Conservation (phyloP, 1,140 invertebrate genomes). For the Danaus melanippus region DNA sequence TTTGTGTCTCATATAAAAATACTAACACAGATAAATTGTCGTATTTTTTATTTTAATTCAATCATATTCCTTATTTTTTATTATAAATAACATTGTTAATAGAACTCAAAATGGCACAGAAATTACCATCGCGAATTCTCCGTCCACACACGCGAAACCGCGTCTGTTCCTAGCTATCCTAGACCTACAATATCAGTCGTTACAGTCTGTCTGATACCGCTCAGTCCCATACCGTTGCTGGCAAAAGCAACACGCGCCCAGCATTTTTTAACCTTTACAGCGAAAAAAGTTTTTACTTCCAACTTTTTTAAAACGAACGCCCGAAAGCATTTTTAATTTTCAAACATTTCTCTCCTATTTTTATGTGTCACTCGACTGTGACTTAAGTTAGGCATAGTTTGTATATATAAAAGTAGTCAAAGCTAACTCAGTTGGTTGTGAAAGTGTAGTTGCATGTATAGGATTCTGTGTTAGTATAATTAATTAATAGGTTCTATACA, state of each 20-base stretch:
- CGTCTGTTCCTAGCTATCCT: constrained; percentile 40
- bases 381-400: constrained; percentile 17
- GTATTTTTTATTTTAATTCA: too few relatives aligned
- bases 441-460: constrained; percentile 29
- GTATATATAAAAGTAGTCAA: constrained; percentile 7
- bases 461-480: constrained; percentile 20
- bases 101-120: too few relatives aligned
- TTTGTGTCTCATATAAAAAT: too few relatives aligned
- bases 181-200: constrained; percentile 51
- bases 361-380: constrained; percentile 8
- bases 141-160: constrained; percentile 19
- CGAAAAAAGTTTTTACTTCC: constrained; percentile 33
- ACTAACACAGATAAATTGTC: too few relatives aligned
- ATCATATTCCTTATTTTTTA: too few relatives aligned
- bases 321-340: constrained; percentile 5
- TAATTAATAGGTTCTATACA: constrained; percentile 19
- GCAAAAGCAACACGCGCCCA: constrained; percentile 44
- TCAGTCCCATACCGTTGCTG: constrained; percentile 53
- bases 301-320: constrained; percentile 8
- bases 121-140: neutral
- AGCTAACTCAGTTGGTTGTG: constrained; percentile 36
- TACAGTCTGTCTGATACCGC: constrained; percentile 46
- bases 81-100: too few relatives aligned
- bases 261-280: constrained; percentile 17
- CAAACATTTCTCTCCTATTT: constrained; percentile 6